phyloP scores from a whole-genome alignment of 2,113 vertebrate species.

The Gallinago undulata region DNA sequence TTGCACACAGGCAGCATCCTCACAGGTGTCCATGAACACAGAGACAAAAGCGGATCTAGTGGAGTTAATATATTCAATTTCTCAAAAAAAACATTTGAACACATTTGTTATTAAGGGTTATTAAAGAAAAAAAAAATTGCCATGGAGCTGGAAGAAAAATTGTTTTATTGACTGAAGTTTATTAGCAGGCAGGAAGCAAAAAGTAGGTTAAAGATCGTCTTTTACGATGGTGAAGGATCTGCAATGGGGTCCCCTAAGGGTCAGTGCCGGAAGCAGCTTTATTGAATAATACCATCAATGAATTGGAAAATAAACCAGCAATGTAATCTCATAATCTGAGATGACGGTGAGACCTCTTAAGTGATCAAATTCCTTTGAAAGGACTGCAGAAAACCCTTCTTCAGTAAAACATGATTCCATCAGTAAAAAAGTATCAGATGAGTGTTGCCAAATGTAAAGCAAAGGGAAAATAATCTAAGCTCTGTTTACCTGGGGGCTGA shows the following conservation, averaged over 20 bases:
- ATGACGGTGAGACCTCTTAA: neutral
- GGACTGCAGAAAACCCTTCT: neutral
- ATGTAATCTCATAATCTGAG: neutral
- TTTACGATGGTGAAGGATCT: neutral
- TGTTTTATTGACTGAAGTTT: neutral
- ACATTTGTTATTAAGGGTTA: neutral
- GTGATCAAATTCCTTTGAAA: neutral
- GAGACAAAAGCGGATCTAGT: neutral
- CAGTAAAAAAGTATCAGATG: neutral
- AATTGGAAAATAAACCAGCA: neutral
- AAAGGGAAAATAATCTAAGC: neutral
- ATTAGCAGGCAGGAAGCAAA: neutral
- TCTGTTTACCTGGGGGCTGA: neutral
- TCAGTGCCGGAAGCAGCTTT: neutral
- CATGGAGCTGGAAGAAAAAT: neutral
- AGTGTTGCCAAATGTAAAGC: neutral
- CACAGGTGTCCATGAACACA: neutral
- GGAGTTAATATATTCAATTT: neutral
- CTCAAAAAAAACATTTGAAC: neutral
- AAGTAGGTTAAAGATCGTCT: neutral
- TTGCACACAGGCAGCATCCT: neutral
- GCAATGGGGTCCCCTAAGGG: neutral
- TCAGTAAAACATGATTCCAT: neutral
- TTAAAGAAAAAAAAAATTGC: neutral
- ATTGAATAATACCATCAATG: neutral